phyloP scores from a whole-genome alignment of 2,888 invertebrate species.

The Caenorhabditis macrosperma region DNA sequence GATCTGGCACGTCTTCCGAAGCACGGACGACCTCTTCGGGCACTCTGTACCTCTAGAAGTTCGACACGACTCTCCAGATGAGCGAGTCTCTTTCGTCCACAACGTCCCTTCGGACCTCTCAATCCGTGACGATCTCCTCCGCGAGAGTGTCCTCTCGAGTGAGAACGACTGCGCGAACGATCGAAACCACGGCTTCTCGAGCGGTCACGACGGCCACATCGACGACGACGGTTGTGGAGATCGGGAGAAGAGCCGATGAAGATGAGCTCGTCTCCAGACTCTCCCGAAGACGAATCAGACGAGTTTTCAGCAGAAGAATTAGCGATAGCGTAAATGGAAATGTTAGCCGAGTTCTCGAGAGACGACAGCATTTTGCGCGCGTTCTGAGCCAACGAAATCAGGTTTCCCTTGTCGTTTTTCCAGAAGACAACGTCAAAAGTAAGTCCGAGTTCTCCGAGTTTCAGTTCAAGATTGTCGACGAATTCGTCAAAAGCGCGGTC shows the following conservation, averaged over 20 bases:
- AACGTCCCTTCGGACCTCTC: neutral
- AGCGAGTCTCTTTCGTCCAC: neutral
- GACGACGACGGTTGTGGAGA: neutral
- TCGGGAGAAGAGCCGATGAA: neutral
- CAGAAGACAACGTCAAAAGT: constrained; percentile 27
- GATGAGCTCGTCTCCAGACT: constrained; percentile 23
- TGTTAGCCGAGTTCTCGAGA: neutral
- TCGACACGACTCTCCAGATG: constrained; percentile 1
- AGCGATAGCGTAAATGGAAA: constrained; percentile 16
- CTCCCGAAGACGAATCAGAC: constrained; percentile 18
- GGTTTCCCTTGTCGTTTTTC: constrained; percentile 36
- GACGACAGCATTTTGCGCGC: neutral
- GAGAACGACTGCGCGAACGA: constrained; percentile 22
- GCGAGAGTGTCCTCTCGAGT: constrained; percentile 7
- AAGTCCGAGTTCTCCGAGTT: constrained; percentile 36
- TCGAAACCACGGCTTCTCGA: constrained; percentile 28
- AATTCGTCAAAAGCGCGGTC: constrained; percentile 17
- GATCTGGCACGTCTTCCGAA: constrained; percentile 37
- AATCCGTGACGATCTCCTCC: neutral
- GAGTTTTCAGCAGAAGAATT: constrained; percentile 22
- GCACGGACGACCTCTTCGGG: constrained; percentile 4
- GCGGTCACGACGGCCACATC: constrained; percentile 10
- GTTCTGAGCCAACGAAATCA: constrained; percentile 21
- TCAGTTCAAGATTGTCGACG: constrained; percentile 26
- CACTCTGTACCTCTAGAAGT: constrained; percentile 8